phyloP scores from a whole-genome alignment of 1,140 invertebrate genomes.

The Kradibia gibbosae region DNA sequence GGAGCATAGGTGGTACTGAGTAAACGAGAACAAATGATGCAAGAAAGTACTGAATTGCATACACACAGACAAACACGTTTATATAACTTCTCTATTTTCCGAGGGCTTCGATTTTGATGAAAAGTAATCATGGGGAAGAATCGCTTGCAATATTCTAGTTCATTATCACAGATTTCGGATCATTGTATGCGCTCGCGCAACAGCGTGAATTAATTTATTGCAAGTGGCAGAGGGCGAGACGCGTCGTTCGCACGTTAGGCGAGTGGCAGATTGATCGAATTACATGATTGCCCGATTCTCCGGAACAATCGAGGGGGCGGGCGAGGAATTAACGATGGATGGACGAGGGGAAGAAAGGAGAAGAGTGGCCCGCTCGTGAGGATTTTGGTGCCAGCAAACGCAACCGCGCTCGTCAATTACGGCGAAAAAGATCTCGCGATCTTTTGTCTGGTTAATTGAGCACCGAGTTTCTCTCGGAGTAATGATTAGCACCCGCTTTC shows the following conservation, averaged over 20 bases:
- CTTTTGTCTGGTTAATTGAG: constrained; percentile 18
- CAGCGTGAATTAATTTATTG: background rate
- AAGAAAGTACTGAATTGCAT: no score
- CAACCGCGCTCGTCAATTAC: background rate
- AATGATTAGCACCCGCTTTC: background rate
- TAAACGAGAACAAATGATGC: no score
- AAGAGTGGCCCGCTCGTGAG: background rate
- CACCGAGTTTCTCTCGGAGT: constrained; percentile 14
- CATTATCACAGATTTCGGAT: no score
- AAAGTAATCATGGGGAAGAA: no score
- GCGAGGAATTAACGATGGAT: no score
- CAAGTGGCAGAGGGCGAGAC: background rate
- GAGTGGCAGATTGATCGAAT: constrained; percentile 22
- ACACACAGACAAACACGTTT: no score
- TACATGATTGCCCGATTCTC: constrained; percentile 44
- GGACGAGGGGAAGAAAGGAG: constrained; percentile 2
- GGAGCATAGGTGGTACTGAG: no score
- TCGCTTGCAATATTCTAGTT: no score
- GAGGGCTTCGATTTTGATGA: no score
- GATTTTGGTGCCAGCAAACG: constrained; percentile 15
- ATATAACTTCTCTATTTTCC: no score
- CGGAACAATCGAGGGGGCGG: no score
- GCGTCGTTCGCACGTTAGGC: background rate
- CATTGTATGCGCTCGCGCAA: no score
- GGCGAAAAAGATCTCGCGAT: background rate